Conservation (phyloP, 1,140 invertebrate genomes). For the Chironomus striatipennis region DNA sequence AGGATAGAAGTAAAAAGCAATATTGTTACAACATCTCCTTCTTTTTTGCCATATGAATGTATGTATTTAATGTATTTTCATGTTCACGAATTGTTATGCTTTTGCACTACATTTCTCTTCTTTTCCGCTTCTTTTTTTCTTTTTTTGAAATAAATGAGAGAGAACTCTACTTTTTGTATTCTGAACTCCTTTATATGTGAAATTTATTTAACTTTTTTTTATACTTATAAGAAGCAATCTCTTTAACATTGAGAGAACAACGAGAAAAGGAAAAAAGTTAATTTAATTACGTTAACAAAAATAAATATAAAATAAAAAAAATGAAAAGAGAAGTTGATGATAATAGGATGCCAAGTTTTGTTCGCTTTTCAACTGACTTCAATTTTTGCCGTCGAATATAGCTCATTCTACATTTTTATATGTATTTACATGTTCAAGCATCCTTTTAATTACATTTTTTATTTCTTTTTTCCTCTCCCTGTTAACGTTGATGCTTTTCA, state of each 20-base stretch:
- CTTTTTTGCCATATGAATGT: neutral
- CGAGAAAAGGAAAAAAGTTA: neutral
- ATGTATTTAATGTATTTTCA: constrained; percentile 8
- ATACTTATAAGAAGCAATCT: neutral
- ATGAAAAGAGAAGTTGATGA: neutral
- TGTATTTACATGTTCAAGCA: neutral
- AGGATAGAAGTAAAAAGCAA: neutral
- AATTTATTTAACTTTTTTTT: constrained; percentile 18
- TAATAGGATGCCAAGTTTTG: constrained; percentile 16
- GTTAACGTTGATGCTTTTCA: neutral
- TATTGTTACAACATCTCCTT: constrained; percentile 4
- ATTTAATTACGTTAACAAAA: constrained; percentile 15
- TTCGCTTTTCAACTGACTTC: constrained; percentile 4
- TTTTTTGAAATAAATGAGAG: neutral
- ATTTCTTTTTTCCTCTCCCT: neutral
- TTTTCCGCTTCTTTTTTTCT: neutral
- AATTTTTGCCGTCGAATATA: neutral
- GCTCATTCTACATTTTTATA: no score
- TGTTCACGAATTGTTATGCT: constrained; percentile 1
- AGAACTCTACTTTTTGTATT: neutral
- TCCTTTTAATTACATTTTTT: constrained; percentile 22
- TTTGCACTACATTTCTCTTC: neutral
- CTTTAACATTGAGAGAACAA: neutral
- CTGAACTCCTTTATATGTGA: neutral
- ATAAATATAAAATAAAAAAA: neutral